Conservation (phyloP, 2,888 invertebrate genomes). For the Cataglyphis livida region DNA sequence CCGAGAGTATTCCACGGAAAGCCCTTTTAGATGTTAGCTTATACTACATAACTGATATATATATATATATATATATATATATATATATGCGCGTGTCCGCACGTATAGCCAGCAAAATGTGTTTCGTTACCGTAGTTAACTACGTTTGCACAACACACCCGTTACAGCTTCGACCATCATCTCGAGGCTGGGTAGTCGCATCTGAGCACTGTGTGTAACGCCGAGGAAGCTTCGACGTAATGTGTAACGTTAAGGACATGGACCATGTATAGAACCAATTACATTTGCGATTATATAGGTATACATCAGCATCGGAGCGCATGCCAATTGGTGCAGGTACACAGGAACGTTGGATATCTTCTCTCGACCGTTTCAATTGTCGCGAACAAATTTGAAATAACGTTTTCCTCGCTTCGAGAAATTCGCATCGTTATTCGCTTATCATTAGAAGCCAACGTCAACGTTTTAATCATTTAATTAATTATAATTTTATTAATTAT, state of each 20-base stretch:
- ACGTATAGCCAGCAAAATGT: conserved; percentile 26
- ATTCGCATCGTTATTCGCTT: background rate
- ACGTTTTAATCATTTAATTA: background rate
- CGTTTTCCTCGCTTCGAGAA: background rate
- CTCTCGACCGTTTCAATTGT: conserved; percentile 15
- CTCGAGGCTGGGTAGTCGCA: conserved; percentile 33
- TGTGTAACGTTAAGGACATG: conserved; percentile 47
- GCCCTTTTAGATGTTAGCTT: conserved; percentile 18
- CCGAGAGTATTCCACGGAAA: conserved; percentile 34
- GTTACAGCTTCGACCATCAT: conserved; percentile 38
- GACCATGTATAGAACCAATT: conserved; percentile 51
- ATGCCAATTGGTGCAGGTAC: conserved; percentile 22
- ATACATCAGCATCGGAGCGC: conserved; percentile 14
- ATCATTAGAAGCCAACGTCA: background rate
- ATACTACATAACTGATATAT: background rate
- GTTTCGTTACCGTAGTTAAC: conserved; percentile 53
- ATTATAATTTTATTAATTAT: background rate
- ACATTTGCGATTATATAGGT: conserved; percentile 44
- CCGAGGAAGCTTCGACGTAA: conserved; percentile 42
- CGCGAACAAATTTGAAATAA: conserved; percentile 5
- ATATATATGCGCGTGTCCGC: conserved; percentile 10
- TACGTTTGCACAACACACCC: conserved; percentile 45
- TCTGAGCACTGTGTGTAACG: conserved; percentile 43
- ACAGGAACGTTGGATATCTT: background rate
- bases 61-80: background rate